phyloP scores from a whole-genome alignment of 2,113 vertebrate species.

The Pseudopipra pipra region DNA sequence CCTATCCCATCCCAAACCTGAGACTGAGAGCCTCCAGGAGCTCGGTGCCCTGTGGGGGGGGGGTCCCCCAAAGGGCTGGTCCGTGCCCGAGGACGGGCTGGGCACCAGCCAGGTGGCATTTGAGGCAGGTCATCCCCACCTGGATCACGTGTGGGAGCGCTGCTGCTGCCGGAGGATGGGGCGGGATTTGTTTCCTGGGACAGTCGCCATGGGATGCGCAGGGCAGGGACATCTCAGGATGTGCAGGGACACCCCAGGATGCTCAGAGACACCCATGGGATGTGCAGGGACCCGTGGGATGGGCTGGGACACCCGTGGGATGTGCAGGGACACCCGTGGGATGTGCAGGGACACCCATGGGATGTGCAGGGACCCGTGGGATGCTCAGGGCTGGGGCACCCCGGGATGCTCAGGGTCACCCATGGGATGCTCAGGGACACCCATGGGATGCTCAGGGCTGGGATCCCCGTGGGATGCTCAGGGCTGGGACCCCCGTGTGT shows the following conservation, averaged over 20 bases:
- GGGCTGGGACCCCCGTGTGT: no score
- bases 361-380: no score
- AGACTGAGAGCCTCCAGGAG: not conserved
- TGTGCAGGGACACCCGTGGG: no score
- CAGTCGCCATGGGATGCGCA: not conserved
- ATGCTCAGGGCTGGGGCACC: no score
- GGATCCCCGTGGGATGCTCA: no score
- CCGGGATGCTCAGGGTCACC: no score
- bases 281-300: not conserved
- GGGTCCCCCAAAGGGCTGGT: not conserved
- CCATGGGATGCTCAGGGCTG: no score
- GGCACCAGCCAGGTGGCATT: not conserved
- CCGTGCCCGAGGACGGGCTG: not conserved
- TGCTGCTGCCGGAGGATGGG: not conserved
- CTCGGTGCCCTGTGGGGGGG: no score
- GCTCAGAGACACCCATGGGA: not conserved
- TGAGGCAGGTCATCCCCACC: not conserved
- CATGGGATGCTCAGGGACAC: no score
- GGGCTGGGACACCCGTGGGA: no score
- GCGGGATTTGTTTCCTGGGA: not conserved
- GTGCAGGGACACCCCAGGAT: no score
- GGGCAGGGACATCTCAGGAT: not conserved
- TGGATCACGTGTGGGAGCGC: not conserved
- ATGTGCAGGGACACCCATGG: no score
- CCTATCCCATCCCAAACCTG: not conserved